These are phyloP conservation scores for Menidia menidia DNA, from an alignment of 2,797 vertebrate species.

Conservation along the genomic window DNA sequence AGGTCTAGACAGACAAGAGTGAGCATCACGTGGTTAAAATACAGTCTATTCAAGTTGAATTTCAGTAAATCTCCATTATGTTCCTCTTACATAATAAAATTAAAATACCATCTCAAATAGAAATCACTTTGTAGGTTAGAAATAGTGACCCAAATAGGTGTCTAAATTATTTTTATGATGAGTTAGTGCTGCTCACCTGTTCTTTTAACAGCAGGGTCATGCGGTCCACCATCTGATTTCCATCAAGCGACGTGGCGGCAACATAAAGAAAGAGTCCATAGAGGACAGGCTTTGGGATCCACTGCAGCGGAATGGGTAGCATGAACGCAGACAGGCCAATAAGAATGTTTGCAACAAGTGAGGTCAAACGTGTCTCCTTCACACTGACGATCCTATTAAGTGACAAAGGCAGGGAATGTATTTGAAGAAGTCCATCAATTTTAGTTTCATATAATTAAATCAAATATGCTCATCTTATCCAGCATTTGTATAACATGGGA, in stretches of 20 bases:
- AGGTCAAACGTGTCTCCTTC: slow-evolving; percentile 92
- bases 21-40: slow-evolving; percentile 1
- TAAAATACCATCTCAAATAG: not conserved
- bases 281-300: slow-evolving; percentile 95
- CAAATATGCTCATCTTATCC: not conserved
- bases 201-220: slow-evolving; percentile 94
- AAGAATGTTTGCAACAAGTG: slow-evolving; percentile 88
- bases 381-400: slow-evolving; percentile 90
- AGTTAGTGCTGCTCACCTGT: slow-evolving; percentile 82
- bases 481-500: not conserved
- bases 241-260: slow-evolving; percentile 92
- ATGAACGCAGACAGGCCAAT: slow-evolving; percentile 93
- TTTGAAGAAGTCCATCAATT: not conserved
- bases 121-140: not conserved
- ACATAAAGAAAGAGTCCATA: slow-evolving; percentile 97
- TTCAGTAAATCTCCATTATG: no score
- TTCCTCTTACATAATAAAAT: no score
- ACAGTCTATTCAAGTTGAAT: not conserved
- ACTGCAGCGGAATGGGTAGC: slow-evolving; percentile 92
- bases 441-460: not conserved
- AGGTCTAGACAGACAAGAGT: slow-evolving; percentile 77
- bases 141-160: not conserved
- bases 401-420: slow-evolving; percentile 8
- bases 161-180: no score
- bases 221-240: slow-evolving; percentile 94